Base-by-base conservation (phyloP, 2,797 vertebrate genomes). In the Pachyuromys duprasi region DNA sequence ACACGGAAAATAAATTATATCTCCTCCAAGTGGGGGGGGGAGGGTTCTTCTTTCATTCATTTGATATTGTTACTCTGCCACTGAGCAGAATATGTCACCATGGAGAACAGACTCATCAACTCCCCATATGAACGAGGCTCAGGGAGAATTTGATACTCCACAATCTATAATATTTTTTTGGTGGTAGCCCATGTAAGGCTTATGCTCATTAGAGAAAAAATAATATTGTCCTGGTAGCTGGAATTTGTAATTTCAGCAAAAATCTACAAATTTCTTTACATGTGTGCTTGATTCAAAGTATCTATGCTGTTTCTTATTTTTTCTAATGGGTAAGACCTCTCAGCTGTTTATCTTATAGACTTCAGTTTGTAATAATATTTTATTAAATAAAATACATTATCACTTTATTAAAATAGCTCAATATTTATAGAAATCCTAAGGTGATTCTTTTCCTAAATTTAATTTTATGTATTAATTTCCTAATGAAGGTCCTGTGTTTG, bases 1-100 rank as follows among this genome's bases (percentile, higher is more conserved):
- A 90, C 90, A 62, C 4, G 8, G 11, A 91, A 91, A 45, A 53
- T 78, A 96, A 93, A 94, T 94, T 95, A 89, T 91, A 97, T 95
- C 81, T 95, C 91, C 92, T 84, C 86, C 55, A 86, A 57, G 81
- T 39, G 63, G 60, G 12, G 9, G 22, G 33, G 45, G 22, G 42
- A 45, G 53, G 3, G 45, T 78, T 90, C 87, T 86, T 67, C 55
- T 62, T 84, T 91, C 39, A 65, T 75, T 94, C 90, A 84, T 33
- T 90, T 95, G 60, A 42, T 45, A 53, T 82, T 24, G 83, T 89
- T 92, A 80, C 67, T 93, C 86, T 86, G 39, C 53, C 65, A 83
- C 62, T n/a, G 63, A 81, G 53, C 28, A n/a, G 20, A 76, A 76
- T 36, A 26, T 63, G 57, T 78, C 42, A 55, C 36, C 42, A 36